Conservation (phyloP, 2,888 invertebrate species). For the Plagodis pulveraria region DNA sequence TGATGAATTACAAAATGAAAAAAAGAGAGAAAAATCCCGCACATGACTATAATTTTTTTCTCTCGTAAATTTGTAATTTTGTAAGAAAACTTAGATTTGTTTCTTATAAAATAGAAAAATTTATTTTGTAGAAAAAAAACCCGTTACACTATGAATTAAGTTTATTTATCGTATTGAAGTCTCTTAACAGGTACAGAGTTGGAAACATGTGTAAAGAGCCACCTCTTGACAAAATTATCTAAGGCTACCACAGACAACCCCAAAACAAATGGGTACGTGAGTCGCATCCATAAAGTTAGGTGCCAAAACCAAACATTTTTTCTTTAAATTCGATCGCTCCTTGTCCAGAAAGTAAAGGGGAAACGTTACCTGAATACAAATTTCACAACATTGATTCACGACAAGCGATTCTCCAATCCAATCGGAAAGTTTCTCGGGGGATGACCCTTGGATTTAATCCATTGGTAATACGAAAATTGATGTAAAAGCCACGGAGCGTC, state of each 20-base stretch:
- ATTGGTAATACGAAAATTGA: slow-evolving; percentile 84
- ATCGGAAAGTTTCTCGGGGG: slow-evolving; percentile 74
- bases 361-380: slow-evolving; percentile 76
- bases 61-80: no score
- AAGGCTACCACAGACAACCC: slow-evolving; percentile 33
- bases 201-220: no score
- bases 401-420: slow-evolving; percentile 70
- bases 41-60: no score
- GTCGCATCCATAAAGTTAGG: slow-evolving; percentile 30
- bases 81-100: no score
- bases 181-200: no score
- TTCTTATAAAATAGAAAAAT: no score
- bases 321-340: slow-evolving; percentile 69
- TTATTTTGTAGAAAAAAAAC: no score
- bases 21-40: no score
- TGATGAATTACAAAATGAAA: no score
- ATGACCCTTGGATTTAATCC: slow-evolving; percentile 81
- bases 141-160: no score
- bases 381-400: slow-evolving; percentile 80
- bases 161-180: no score
- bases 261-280: slow-evolving; percentile 35
- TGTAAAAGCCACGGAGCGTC: slow-evolving; percentile 72
- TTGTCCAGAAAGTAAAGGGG: slow-evolving; percentile 69
- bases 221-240: neutral
- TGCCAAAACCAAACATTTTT: slow-evolving; percentile 40